These are phyloP conservation scores for Trachelus iudaicus DNA, from an alignment of 2,888 invertebrate genomes.

Conservation along the genomic window DNA sequence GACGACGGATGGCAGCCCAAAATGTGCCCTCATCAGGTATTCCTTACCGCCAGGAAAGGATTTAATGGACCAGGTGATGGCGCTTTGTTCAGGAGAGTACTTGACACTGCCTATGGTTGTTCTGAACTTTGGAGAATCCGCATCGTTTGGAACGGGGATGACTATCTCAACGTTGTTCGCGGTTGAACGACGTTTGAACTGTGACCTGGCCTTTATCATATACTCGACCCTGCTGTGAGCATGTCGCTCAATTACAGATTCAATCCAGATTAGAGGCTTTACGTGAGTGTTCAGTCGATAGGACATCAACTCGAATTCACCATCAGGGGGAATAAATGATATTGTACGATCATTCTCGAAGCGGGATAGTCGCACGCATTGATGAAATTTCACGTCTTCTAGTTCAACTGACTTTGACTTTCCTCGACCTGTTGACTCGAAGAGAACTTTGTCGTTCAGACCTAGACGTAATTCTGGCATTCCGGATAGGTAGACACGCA, in stretches of 20 bases:
- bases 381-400: constrained; percentile 99
- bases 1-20: constrained; percentile 95
- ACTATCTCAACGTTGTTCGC: constrained; percentile 99
- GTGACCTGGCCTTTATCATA: constrained; percentile 99
- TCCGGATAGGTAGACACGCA: constrained; percentile 97
- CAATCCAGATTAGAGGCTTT: constrained; percentile 98
- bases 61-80: constrained; percentile 97
- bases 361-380: constrained; percentile 94
- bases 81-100: constrained; percentile 96
- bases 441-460: constrained; percentile 96
- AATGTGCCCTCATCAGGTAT: constrained; percentile 97
- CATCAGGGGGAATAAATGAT: constrained; percentile 98
- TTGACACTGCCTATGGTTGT: constrained; percentile 97
- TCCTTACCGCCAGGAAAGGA: constrained; percentile 99
- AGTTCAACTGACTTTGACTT: constrained; percentile 98
- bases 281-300: constrained; percentile 96
- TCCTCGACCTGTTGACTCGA: constrained; percentile 96
- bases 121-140: constrained; percentile 98
- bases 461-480: constrained; percentile 98
- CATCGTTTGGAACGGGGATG: constrained; percentile 95
- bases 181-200: constrained; percentile 96
- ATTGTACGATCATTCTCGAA: constrained; percentile 99
- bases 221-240: constrained; percentile 97
- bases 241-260: constrained; percentile 97
- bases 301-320: constrained; percentile 99